Conservation (phyloP, 2,113 vertebrate genomes). For the Grammomys surdaster region DNA sequence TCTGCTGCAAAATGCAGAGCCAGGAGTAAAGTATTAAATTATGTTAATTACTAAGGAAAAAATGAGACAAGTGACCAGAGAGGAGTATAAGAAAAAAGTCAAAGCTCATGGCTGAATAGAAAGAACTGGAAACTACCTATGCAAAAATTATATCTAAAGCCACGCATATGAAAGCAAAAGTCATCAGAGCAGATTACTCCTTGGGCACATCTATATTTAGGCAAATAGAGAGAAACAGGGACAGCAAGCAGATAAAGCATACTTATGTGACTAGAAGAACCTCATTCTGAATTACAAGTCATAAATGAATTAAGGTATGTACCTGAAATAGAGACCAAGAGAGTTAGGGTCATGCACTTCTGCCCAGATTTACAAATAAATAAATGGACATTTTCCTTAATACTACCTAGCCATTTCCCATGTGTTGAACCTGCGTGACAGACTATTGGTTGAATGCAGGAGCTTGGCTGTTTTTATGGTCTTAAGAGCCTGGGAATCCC, state of each 20-base stretch:
- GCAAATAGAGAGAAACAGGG: constrained; percentile 1
- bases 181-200: constrained; percentile 13
- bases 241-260: not conserved
- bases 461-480: not conserved
- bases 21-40: not conserved
- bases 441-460: not conserved
- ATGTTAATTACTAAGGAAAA: not conserved
- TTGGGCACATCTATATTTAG: not conserved
- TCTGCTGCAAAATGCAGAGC: not conserved
- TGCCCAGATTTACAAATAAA: not conserved
- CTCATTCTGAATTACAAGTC: not conserved
- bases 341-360: not conserved
- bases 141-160: constrained; percentile 42
- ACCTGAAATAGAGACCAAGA: not conserved
- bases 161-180: not conserved
- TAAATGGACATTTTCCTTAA: constrained; percentile 52
- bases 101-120: not conserved
- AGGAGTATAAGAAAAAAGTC: constrained; percentile 38
- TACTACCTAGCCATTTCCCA: not conserved
- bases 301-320: constrained; percentile 3
- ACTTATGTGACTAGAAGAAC: not conserved
- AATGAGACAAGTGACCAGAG: not conserved
- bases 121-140: constrained; percentile 41
- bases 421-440: not conserved
- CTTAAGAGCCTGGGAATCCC: constrained; percentile 30